Conservation (phyloP, 2,888 invertebrate species). For the Sepioteuthis lessoniana region DNA sequence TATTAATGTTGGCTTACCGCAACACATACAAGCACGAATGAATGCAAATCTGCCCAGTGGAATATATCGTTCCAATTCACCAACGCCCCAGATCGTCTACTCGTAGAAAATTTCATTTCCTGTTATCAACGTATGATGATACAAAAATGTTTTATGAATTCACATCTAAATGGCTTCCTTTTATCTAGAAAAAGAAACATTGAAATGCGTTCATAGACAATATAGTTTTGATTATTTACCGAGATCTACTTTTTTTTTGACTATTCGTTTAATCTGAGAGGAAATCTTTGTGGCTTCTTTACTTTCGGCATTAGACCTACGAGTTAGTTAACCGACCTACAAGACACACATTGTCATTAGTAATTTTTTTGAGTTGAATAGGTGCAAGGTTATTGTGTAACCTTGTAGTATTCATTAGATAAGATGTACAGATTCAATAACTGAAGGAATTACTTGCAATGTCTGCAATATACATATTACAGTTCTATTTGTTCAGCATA, state of each 20-base stretch:
- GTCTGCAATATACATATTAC: too few species aligned
- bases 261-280: too few species aligned
- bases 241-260: too few species aligned
- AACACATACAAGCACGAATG: too few species aligned
- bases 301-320: too few species aligned
- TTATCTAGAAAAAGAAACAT: neutral
- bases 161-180: constrained; percentile 20
- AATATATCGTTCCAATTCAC: too few species aligned
- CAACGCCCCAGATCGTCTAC: too few species aligned
- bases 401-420: neutral
- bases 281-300: too few species aligned
- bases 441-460: neutral
- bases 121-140: neutral
- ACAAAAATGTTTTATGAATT: neutral
- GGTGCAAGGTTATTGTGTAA: neutral
- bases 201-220: neutral
- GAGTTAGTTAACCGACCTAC: too few species aligned
- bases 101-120: neutral
- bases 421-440: neutral
- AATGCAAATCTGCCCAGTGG: too few species aligned
- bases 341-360: neutral
- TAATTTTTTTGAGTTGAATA: neutral
- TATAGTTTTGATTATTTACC: neutral
- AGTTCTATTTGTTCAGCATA: too few species aligned
- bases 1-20: too few species aligned